Evolutionary conservation across 2,113 vertebrate species (phyloP).

Genomic region (Suncus etruscus): DNA sequence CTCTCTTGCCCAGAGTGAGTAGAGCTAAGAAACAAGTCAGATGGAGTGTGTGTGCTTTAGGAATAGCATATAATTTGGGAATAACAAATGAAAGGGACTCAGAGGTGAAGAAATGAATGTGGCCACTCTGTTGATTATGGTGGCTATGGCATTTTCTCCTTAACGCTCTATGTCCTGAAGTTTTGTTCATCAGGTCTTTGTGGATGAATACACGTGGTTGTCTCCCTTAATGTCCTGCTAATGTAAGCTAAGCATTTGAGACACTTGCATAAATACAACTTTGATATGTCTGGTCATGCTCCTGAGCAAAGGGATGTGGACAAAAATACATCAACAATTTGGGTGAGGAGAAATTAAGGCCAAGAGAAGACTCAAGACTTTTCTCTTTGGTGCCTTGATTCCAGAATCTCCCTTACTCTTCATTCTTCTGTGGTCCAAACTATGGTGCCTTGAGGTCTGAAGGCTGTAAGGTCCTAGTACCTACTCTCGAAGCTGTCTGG

Average conservation of each 20-base stretch:
- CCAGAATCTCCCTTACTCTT: too few relatives aligned
- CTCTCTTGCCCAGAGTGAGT: fast-evolving
- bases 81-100: neutral
- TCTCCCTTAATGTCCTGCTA: neutral
- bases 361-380: fast-evolving
- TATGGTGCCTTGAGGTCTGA: fast-evolving
- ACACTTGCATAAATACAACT: neutral
- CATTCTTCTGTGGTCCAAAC: neutral
- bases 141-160: neutral
- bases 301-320: neutral
- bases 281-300: too few relatives aligned
- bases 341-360: too few relatives aligned
- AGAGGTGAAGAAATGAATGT: neutral
- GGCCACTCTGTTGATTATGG: neutral
- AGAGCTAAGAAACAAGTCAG: neutral
- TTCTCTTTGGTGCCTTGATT: neutral
- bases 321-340: fast-evolving
- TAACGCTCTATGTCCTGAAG: neutral
- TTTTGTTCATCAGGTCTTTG: neutral
- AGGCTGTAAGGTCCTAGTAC: too few relatives aligned
- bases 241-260: conserved; percentile 5
- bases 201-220: neutral
- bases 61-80: neutral
- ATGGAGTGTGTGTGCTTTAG: too few relatives aligned
- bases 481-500: too few relatives aligned